Conservation (phyloP, 1,140 invertebrate species). For the Carposina sasakii region DNA sequence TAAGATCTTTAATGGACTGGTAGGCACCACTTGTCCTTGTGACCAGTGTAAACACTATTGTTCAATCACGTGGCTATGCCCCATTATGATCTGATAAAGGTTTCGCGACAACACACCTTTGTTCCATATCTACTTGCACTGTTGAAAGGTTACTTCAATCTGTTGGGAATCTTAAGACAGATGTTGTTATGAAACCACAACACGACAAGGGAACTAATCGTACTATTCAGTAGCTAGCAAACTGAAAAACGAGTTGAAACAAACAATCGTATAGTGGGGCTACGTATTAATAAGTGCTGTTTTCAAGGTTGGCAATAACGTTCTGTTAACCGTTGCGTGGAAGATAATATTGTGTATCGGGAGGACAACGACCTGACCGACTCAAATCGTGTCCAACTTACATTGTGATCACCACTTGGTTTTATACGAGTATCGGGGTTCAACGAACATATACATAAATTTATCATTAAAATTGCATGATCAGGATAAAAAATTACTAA, state of each 20-base stretch:
- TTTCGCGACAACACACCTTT: conserved; percentile 34
- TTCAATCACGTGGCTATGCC: conserved; percentile 52
- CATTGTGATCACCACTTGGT: conserved; percentile 42
- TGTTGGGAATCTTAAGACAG: too few relatives aligned
- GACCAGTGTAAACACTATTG: conserved; percentile 56
- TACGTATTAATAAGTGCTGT: conserved; percentile 25
- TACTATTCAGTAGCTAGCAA: too few relatives aligned
- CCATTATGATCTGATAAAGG: conserved; percentile 54
- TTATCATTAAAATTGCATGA: neutral
- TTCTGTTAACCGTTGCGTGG: conserved; percentile 48
- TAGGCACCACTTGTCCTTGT: conserved; percentile 40
- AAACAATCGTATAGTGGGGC: neutral
- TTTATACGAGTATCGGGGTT: conserved; percentile 51
- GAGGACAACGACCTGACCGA: conserved; percentile 59
- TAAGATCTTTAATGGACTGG: conserved; percentile 24
- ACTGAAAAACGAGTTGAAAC: too few relatives aligned
- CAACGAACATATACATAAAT: conserved; percentile 48
- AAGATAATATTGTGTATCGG: conserved; percentile 51
- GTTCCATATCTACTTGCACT: conserved; percentile 27
- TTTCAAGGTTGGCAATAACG: conserved; percentile 58
- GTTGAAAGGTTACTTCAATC: too few relatives aligned
- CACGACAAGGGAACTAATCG: too few relatives aligned
- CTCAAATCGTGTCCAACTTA: conserved; percentile 58
- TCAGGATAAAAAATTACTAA: conserved; percentile 20
- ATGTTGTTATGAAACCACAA: too few relatives aligned